These are phyloP conservation scores for Hydrozoanthus tunicans DNA, from an alignment of 64 coral and sea anemone genomes.

Conservation along the genomic window DNA sequence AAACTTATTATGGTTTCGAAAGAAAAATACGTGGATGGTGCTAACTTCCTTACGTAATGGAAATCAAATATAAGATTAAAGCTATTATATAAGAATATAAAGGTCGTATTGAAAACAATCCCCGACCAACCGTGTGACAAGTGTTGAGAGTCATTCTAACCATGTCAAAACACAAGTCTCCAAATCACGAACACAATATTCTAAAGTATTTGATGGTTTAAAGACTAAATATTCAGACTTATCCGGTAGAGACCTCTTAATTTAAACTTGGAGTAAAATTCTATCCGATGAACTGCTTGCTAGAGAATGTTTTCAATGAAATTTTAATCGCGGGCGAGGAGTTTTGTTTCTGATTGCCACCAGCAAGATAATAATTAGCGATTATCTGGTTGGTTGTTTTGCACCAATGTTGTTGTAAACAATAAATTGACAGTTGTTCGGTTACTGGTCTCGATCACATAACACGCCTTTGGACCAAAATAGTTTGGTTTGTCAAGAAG, in stretches of 20 bases:
- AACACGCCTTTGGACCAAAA: conserved; percentile 41
- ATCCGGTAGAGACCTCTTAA: neutral
- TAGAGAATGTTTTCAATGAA: conserved; percentile 51
- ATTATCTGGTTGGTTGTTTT: conserved; percentile 41
- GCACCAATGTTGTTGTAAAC: conserved; percentile 34
- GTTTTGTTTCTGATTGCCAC: conserved; percentile 36
- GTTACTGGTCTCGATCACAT: conserved; percentile 47
- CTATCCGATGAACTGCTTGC: conserved; percentile 41
- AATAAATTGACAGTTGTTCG: conserved; percentile 13
- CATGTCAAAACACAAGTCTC: neutral
- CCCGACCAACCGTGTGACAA: conserved; percentile 19
- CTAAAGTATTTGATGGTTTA: neutral
- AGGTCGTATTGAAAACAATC: neutral
- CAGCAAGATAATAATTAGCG: conserved; percentile 13
- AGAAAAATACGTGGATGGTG: neutral
- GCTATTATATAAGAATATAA: conserved; percentile 34
- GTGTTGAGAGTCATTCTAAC: conserved; percentile 11
- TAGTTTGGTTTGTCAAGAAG: conserved; percentile 20
- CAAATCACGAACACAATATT: neutral
- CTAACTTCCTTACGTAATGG: conserved; percentile 47
- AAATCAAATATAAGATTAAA: neutral
- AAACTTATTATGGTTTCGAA: conserved; percentile 25
- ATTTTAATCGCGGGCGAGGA: conserved; percentile 44
- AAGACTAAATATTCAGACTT: neutral
- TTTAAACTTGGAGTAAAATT: neutral